phyloP scores from a whole-genome alignment of 92 coral and sea anemone species.

The Metridium senile region DNA sequence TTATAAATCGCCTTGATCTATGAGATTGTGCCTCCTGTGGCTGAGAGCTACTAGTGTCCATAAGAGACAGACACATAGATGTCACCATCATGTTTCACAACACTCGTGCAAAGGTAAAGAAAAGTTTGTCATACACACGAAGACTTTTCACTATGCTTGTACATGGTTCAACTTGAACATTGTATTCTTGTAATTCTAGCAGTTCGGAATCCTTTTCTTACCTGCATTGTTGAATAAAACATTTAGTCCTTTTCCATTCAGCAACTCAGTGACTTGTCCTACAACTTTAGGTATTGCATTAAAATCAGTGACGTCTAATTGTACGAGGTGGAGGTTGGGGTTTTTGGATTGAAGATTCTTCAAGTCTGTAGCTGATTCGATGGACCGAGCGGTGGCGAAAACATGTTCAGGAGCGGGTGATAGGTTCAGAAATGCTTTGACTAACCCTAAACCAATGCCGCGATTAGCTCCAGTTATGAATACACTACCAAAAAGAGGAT shows the following conservation, averaged over 20 bases:
- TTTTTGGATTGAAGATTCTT: constrained; percentile 41
- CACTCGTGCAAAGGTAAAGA: too few relatives aligned
- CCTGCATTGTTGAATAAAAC: constrained; percentile 81
- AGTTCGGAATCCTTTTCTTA: background rate
- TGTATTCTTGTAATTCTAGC: too few relatives aligned
- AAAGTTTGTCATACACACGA: too few relatives aligned
- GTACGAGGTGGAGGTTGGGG: constrained; percentile 49
- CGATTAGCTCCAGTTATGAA: constrained; percentile 85
- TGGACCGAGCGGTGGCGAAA: constrained; percentile 76
- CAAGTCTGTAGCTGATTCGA: constrained; percentile 59
- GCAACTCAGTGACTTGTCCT: constrained; percentile 43
- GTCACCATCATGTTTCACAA: too few relatives aligned
- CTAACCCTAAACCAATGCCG: constrained; percentile 82
- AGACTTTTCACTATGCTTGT: too few relatives aligned
- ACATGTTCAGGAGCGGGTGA: constrained; percentile 61
- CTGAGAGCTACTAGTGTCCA: too few relatives aligned
- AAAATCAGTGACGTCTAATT: constrained; percentile 67
- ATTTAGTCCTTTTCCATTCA: constrained; percentile 66
- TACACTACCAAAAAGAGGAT: constrained; percentile 39
- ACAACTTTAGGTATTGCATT: constrained; percentile 43
- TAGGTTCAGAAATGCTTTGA: constrained; percentile 60
- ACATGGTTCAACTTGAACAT: too few relatives aligned
- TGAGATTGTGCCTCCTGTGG: too few relatives aligned
- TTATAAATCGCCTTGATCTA: too few relatives aligned
- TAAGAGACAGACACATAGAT: too few relatives aligned